These are phyloP conservation scores for Polydrusus pterygomalis DNA, from an alignment of 2,888 invertebrate genomes.

Conservation along the genomic window DNA sequence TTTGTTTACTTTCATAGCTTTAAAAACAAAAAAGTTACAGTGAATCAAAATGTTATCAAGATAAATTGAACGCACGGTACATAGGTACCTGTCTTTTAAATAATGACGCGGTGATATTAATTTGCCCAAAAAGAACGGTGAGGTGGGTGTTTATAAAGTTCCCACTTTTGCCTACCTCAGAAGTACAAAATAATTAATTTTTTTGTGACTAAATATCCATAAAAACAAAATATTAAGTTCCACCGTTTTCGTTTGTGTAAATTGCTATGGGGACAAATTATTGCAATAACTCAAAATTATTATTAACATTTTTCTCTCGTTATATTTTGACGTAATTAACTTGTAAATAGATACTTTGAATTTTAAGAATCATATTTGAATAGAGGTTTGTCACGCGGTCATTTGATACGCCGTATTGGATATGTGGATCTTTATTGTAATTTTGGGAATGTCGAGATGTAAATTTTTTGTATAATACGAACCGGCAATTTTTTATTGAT, in stretches of 20 bases:
- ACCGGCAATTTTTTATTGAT: no score
- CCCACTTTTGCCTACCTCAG: neutral
- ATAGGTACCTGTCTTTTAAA: no score
- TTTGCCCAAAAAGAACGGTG: neutral
- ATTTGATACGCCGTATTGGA: neutral
- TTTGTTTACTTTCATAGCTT: no score
- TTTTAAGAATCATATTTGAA: constrained; percentile 1
- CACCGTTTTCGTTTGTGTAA: neutral
- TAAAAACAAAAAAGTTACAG: no score
- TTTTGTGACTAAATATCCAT: neutral
- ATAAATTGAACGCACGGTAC: no score
- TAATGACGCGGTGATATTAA: no score
- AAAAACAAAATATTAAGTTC: neutral
- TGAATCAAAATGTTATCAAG: no score
- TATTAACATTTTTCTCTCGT: neutral
- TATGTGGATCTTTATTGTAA: no score
- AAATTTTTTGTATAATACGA: no score
- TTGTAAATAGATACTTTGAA: neutral
- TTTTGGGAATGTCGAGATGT: no score
- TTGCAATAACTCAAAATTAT: neutral
- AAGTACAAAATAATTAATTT: neutral
- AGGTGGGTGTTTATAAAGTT: neutral
- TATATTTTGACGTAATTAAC: neutral
- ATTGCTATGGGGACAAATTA: neutral
- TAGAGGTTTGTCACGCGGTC: neutral